Evolutionary conservation across 2,888 invertebrate species (phyloP).

Genomic region (Drosophila picticornis): DNA sequence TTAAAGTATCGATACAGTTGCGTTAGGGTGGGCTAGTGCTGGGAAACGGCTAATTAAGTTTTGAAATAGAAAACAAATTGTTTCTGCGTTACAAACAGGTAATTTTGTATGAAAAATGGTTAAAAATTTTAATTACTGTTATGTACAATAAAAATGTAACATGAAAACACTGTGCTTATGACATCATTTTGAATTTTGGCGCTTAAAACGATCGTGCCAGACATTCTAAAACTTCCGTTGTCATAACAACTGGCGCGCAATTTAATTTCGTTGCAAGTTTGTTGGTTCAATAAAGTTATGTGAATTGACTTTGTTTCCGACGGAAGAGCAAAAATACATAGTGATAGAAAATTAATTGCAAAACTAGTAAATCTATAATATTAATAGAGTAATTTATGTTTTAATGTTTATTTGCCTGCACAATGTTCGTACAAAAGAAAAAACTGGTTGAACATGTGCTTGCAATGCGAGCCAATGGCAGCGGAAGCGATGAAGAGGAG

Average conservation of each 20-base stretch:
- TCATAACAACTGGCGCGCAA: constrained; percentile 27
- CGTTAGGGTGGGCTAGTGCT: not conserved
- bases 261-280: constrained; percentile 26
- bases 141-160: accelerated
- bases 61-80: not conserved
- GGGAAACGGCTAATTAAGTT: not conserved
- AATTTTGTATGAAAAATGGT: not conserved
- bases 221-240: constrained; percentile 10
- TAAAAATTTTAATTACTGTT: not conserved
- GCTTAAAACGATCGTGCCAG: constrained; percentile 25
- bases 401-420: constrained; percentile 35
- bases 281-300: constrained; percentile 58
- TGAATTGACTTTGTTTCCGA: constrained; percentile 37
- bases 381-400: constrained; percentile 29
- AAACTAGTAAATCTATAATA: constrained; percentile 58
- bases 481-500: constrained; percentile 87
- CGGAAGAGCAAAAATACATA: constrained; percentile 18
- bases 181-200: constrained; percentile 19
- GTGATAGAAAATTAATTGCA: constrained; percentile 17
- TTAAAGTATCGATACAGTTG: constrained; percentile 1
- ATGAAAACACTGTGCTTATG: not conserved
- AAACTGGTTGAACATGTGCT: constrained; percentile 84
- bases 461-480: constrained; percentile 82
- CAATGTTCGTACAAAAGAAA: constrained; percentile 87
- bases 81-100: not conserved